These are phyloP conservation scores for Psittacula derbiana DNA, from an alignment of 2,797 vertebrate species.

Conservation along the genomic window DNA sequence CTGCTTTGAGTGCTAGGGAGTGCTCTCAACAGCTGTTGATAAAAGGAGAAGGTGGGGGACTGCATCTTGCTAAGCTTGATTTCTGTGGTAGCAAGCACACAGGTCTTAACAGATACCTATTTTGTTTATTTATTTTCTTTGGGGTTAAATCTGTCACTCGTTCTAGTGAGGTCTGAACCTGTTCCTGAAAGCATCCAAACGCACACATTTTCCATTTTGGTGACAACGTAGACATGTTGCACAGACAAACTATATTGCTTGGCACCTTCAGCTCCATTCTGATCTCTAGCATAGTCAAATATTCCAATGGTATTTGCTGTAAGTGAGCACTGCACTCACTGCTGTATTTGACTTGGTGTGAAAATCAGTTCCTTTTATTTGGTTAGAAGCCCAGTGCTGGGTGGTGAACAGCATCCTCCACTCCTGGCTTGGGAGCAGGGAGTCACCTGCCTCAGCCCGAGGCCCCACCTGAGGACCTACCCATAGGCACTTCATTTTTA, in stretches of 20 bases:
- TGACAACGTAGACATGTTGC: fast-evolving
- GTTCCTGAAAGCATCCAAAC: neutral
- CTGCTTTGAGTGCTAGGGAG: neutral
- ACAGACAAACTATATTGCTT: neutral
- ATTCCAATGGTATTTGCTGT: neutral
- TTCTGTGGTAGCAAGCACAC: neutral
- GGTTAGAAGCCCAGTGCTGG: neutral
- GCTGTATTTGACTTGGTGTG: neutral
- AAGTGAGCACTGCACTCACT: neutral
- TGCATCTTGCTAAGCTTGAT: neutral
- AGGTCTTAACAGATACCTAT: neutral
- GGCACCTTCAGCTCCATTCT: neutral
- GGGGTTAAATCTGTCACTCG: neutral
- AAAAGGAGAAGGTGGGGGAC: neutral
- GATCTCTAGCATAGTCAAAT: neutral
- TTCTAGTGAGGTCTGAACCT: neutral
- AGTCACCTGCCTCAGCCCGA: neutral
- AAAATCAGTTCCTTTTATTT: neutral
- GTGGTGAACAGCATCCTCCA: neutral
- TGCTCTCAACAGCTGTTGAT: neutral
- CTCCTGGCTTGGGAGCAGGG: neutral
- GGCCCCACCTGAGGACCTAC: neutral
- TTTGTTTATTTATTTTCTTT: neutral
- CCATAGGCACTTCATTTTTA: slow-evolving; percentile 43
- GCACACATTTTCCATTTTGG: neutral